phyloP scores from a whole-genome alignment of 2,113 vertebrate species.

The Mobula birostris region DNA sequence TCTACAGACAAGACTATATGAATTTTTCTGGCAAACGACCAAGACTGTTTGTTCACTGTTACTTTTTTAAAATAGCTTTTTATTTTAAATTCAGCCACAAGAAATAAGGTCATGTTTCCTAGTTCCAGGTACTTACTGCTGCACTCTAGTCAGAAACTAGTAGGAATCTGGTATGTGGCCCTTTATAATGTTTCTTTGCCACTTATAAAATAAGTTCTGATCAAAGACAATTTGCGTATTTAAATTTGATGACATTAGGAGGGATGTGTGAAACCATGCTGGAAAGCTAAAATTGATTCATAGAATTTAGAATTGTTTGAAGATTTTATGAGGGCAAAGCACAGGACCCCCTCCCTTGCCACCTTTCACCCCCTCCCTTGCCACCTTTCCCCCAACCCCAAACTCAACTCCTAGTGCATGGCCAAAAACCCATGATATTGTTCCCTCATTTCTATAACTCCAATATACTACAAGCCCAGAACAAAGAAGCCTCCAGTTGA shows the following conservation, averaged over 20 bases:
- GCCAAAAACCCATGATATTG: too few relatives aligned
- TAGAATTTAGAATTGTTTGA: too few relatives aligned
- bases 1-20: neutral
- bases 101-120: neutral
- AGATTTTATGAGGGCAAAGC: too few relatives aligned
- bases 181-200: neutral
- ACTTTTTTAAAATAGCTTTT: neutral
- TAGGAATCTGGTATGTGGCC: neutral
- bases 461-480: neutral
- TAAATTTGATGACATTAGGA: too few relatives aligned
- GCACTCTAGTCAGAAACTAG: neutral
- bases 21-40: neutral
- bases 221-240: too few relatives aligned
- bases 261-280: too few relatives aligned
- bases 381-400: too few relatives aligned
- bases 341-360: too few relatives aligned
- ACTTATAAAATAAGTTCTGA: too few relatives aligned
- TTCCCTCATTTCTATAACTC: neutral
- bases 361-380: too few relatives aligned
- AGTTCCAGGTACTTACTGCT: neutral
- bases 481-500: neutral
- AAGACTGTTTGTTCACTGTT: neutral
- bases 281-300: too few relatives aligned
- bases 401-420: too few relatives aligned
- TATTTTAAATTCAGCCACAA: neutral